Percentiles rank a stretch among this genome's conserved stretches.
Conservation (phyloP, 2,797 vertebrate species). For the Enteromius unitaeniatus region DNA sequence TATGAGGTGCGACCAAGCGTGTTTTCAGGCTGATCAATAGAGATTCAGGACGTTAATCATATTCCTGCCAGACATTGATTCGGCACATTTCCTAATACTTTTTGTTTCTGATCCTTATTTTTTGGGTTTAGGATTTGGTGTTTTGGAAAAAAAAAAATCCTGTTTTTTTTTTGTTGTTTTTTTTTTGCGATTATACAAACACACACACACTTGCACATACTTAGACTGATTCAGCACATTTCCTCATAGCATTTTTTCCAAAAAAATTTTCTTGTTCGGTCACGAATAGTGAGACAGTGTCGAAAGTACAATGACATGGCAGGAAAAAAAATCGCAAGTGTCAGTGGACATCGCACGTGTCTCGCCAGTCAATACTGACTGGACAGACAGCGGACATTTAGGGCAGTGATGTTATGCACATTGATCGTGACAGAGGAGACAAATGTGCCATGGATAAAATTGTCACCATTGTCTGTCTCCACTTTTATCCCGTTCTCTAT, state of each 20-base stretch:
- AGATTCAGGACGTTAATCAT: background rate
- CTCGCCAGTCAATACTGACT: slow-evolving; percentile 54
- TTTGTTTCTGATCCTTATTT: too few relatives aligned
- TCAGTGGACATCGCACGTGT: slow-evolving; percentile 31
- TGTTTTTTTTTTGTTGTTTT: too few relatives aligned
- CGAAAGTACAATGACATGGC: slow-evolving; percentile 28
- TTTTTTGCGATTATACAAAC: too few relatives aligned
- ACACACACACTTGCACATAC: too few relatives aligned
- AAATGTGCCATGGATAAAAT: slow-evolving; percentile 48
- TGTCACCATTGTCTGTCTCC: slow-evolving; percentile 40
- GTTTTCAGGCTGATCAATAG: slow-evolving; percentile 27
- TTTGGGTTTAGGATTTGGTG: too few relatives aligned
- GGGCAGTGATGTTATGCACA: slow-evolving; percentile 53
- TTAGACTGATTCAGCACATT: background rate
- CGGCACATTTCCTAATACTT: background rate
- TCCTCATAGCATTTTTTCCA: background rate
- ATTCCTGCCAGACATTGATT: slow-evolving; percentile 2
- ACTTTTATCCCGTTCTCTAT: slow-evolving; percentile 57
- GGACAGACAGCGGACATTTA: slow-evolving; percentile 53
- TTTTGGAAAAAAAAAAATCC: too few relatives aligned
- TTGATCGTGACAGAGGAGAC: slow-evolving; percentile 52
- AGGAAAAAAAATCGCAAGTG: slow-evolving; percentile 25
- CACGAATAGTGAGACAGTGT: background rate
- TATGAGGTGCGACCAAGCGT: slow-evolving; percentile 59
- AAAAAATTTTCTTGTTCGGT: background rate